Evolutionary conservation across 2,797 vertebrate species (phyloP).

Genomic region (Okamejei kenojei): DNA sequence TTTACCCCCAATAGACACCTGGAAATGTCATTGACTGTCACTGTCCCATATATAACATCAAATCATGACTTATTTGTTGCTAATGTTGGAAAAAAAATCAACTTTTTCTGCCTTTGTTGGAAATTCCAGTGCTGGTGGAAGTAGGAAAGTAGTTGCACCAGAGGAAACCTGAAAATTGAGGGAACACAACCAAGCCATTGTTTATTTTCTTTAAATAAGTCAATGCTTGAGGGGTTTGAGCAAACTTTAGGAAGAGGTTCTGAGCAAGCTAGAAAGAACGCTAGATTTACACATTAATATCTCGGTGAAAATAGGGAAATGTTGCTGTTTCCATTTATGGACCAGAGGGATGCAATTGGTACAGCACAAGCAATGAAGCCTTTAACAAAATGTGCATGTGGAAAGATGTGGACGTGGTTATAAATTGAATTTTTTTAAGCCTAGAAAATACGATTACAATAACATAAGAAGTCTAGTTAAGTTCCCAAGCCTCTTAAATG

Average conservation of each 20-base stretch:
- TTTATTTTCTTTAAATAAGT: background rate
- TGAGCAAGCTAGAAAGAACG: slow-evolving; percentile 39
- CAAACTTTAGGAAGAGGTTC: slow-evolving; percentile 41
- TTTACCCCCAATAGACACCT: too few species aligned
- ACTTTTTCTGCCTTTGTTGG: background rate
- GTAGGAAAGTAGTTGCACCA: background rate
- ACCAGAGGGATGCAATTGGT: background rate
- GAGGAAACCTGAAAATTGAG: background rate
- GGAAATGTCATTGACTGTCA: background rate
- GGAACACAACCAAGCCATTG: background rate
- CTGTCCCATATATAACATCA: too few species aligned
- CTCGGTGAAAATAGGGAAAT: background rate
- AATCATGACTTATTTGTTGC: background rate
- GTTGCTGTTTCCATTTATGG: background rate
- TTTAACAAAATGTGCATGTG: background rate
- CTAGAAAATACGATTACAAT: background rate
- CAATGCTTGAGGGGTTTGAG: background rate
- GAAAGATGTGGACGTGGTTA: background rate
- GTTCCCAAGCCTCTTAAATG: background rate
- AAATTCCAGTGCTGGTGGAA: background rate
- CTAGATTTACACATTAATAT: slow-evolving; percentile 51
- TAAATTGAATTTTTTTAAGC: background rate
- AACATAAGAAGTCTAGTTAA: background rate
- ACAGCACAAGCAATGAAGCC: background rate
- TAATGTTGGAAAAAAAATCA: background rate